phyloP scores from a whole-genome alignment of 2,797 vertebrate species.

The Rhabdomys pumilio region DNA sequence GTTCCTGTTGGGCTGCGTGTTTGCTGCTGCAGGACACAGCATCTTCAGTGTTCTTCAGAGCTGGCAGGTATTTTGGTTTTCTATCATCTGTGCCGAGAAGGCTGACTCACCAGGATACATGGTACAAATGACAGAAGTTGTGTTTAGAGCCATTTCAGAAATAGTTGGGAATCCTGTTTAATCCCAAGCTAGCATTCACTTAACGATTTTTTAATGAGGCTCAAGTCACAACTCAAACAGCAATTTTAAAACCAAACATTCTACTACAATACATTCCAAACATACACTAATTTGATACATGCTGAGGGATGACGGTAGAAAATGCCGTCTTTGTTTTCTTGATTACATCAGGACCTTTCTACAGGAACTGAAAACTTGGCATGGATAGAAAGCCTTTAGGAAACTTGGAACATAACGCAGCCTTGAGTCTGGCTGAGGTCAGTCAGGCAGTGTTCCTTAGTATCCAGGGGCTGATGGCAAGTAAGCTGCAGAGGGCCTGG shows the following conservation, averaged over 20 bases:
- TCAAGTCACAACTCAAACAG: constrained; percentile 2
- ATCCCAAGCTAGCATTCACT: not conserved
- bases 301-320: not conserved
- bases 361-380: not conserved
- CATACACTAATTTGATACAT: not conserved
- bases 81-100: not conserved
- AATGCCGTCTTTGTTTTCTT: not conserved
- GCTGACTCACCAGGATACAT: not conserved
- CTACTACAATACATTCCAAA: not conserved
- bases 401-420: not conserved
- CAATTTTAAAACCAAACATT: constrained; percentile 24
- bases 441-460: not conserved
- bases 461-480: not conserved
- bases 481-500: not conserved
- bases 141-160: not conserved
- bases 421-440: not conserved
- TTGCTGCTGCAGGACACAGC: not conserved
- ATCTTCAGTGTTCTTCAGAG: not conserved
- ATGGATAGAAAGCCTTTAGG: not conserved
- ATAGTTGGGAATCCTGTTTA: not conserved
- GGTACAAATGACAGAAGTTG: not conserved
- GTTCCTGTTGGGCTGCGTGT: not conserved
- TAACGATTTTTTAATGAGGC: constrained; percentile 9
- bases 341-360: not conserved
- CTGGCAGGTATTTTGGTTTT: not conserved